Evolutionary conservation across 2,113 vertebrate species (phyloP), one percentile per base, ranked within the genome.

Genomic region (Pycnonotus jocosus): DNA sequence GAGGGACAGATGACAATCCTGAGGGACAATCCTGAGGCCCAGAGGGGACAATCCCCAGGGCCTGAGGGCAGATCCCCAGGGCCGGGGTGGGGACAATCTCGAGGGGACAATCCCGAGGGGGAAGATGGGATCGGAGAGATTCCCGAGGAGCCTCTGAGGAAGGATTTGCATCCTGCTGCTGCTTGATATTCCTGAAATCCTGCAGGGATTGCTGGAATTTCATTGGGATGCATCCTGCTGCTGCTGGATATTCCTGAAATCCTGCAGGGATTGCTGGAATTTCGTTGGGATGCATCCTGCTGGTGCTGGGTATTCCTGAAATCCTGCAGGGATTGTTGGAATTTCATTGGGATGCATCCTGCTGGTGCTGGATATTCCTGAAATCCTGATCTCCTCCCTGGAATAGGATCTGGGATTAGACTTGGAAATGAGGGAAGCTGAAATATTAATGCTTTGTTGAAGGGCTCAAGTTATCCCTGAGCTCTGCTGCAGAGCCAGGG

Each of bases 371-470:
- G n/a, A n/a, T n/a, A n/a, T n/a, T n/a, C n/a, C n/a, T n/a, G n/a
- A n/a, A n/a, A n/a, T n/a, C n/a, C n/a, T n/a, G n/a, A n/a, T 37
- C n/a, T 27, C 58, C 15, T 60, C 37, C 58, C 58, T 61, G 58
- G 37, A 28, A 28, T 12, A 9, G 25, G 58, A 61, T 40, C 58
- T 28, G 25, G 37, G 12, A 20, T 82, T 76, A 42, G 74, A 54
- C 81, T 92, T 79, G 89, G 45, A 88, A 92, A 96, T 5, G 35
- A 61, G 35, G 58, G 35, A 6, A 61, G 58, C 7, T 95, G 28
- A 90, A 97, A 83, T 93, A 93, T 96, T 97, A 25, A 95, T 61
- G 58, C 58, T 19, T 16, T 9, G 17, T 12, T 5, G n/a, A 10
- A 70, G 76, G 93, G 65, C 82, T 92, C 42, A 7, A 65, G 22